Evolutionary conservation across 2,888 invertebrate species (phyloP).

Genomic region (Hydropsyche betteni): DNA sequence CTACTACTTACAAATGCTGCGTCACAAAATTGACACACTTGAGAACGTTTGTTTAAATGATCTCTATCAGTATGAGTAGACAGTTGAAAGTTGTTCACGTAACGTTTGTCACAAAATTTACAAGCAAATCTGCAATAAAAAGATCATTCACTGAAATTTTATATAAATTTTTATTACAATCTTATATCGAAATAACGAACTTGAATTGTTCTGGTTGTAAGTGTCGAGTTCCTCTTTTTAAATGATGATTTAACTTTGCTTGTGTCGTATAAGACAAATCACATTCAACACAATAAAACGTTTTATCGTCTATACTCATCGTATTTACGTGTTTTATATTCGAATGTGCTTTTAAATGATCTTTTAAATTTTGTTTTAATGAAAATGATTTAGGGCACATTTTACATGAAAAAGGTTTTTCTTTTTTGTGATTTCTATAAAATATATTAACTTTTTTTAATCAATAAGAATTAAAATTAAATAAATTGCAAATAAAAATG

Average conservation of each 20-base stretch:
- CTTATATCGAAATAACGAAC: slow-evolving; percentile 27
- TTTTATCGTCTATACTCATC: slow-evolving; percentile 5
- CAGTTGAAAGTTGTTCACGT: slow-evolving; percentile 54
- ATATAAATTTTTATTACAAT: too few relatives aligned
- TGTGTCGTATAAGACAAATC: slow-evolving; percentile 48
- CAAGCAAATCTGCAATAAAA: slow-evolving; percentile 56
- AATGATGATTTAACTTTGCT: slow-evolving; percentile 48
- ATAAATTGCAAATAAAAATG: background rate
- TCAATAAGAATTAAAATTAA: background rate
- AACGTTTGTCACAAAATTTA: slow-evolving; percentile 57
- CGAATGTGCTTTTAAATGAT: slow-evolving; percentile 54
- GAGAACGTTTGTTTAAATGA: slow-evolving; percentile 60
- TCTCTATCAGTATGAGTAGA: slow-evolving; percentile 55
- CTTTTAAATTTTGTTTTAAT: slow-evolving; percentile 61
- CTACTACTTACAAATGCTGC: slow-evolving; percentile 60
- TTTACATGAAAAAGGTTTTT: slow-evolving; percentile 54
- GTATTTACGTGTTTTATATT: background rate
- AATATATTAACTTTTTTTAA: background rate
- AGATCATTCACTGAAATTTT: background rate
- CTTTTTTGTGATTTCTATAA: slow-evolving; percentile 45
- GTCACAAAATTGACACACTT: slow-evolving; percentile 60
- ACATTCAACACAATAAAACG: slow-evolving; percentile 49
- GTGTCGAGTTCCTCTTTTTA: slow-evolving; percentile 49
- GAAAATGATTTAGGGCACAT: slow-evolving; percentile 62
- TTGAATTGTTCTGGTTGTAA: slow-evolving; percentile 48